These are phyloP conservation scores for Odontesthes bonariensis DNA, from an alignment of 2,113 vertebrate genomes.

Conservation along the genomic window DNA sequence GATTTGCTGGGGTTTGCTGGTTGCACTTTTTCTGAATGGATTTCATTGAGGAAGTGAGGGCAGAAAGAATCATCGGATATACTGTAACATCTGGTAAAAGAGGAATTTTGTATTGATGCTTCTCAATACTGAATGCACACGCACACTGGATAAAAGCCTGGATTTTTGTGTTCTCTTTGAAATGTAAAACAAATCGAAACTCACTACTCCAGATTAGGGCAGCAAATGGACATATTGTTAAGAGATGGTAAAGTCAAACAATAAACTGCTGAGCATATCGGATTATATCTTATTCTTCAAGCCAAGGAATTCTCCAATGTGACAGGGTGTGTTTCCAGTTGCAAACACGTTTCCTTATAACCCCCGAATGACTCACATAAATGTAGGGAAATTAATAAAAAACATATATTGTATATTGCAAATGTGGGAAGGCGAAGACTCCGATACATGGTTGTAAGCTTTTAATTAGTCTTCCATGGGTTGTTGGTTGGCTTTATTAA, in stretches of 20 bases:
- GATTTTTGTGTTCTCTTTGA: background rate
- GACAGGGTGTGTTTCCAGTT: background rate
- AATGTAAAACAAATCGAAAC: background rate
- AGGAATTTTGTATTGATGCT: background rate
- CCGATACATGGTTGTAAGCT: background rate
- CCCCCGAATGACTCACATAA: too few relatives aligned
- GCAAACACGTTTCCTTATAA: background rate
- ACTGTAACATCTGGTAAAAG: background rate
- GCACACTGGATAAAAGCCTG: background rate
- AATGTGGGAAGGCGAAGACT: too few relatives aligned
- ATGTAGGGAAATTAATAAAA: too few relatives aligned
- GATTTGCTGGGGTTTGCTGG: too few relatives aligned
- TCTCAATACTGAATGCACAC: background rate
- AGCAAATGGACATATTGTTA: background rate
- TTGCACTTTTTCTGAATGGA: too few relatives aligned
- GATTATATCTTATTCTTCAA: background rate
- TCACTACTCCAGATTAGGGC: background rate
- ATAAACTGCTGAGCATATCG: background rate
- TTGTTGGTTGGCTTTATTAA: background rate
- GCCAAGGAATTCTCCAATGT: conserved; percentile 28
- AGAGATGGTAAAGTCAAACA: too few relatives aligned
- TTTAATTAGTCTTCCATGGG: background rate
- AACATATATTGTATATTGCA: too few relatives aligned
- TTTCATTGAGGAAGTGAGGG: too few relatives aligned
- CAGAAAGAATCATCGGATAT: background rate